Evolutionary conservation across 2,113 vertebrate genomes (phyloP), one percentile per base, ranked within the genome.

Genomic region (Mohoua ochrocephala): DNA sequence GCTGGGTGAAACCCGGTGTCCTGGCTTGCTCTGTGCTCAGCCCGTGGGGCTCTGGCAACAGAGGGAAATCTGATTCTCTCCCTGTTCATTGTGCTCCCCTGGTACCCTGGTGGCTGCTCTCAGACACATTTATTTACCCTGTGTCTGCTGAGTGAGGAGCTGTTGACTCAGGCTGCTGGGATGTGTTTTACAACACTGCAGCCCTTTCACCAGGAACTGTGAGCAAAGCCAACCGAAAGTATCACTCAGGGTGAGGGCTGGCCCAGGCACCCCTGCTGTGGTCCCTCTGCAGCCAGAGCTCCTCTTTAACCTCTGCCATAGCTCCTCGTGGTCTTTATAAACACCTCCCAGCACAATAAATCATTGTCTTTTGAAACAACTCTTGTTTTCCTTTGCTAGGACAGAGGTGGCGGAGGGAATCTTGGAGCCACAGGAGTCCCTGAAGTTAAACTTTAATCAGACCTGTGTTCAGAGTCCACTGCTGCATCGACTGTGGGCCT

Each of bases 361-460:
- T 52, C 15, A 3, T 5, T 65, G 20, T 47, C 3, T 69, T 81
- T 84, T 37, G 8, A 63, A 87, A 59, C 67, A 91, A 37, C 24
- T 67, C 41, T 56, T 52, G 41, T 65, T 47, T 88, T 41, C 28
- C 27, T 94, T 91, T 78, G 84, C 93, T 89, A 99, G 99, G 97
- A 96, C 98, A 5, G 99, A 99, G 97, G 98, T 98, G 92, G 98
- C 99, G 0, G 99, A 99, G 67, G 99, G 99, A n/a, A 98, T 99
- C 75, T 97, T 99, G 39, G 98, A 99, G 92, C 99, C 99, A 6
- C 98, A 98, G 93, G 99, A 99, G 81, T 99, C 99, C 0, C 97
- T 96, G 22, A 98, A 99, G 97, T 98, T 99, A 97, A 99, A 98
- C 96, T 97, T 99, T 96, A 99, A 98, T 45, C 94, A 97, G 49